Base-by-base conservation (phyloP, 2,888 invertebrate genomes). In the Apomyelois bistriatella region DNA sequence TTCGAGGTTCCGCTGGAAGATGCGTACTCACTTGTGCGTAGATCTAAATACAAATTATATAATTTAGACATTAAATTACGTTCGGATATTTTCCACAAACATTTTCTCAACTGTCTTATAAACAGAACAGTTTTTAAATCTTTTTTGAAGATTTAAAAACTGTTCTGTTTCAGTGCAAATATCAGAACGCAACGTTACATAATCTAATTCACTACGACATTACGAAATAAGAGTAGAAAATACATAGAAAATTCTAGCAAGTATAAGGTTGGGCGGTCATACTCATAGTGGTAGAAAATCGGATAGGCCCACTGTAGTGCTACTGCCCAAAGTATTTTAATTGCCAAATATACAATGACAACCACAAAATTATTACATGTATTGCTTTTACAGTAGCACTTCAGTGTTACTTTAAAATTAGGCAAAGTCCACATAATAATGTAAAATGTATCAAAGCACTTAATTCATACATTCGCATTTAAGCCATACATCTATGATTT, bases 201-300 rank as follows among this genome's bases (percentile, higher is more conserved):
- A 68, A 64, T 66, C 73, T 74, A 76, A 70, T 65, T 54, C 64
- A 68, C 77, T 80, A 79, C 69, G 63, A 77, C 68, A 68, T 66
- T 76, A 79, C 58, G 65, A 78, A 76, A 79, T 72, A 65, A 78
- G 72, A 76, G 70, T 76, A 74, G 74, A 79, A 78, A 71, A 57
- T 85, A 85, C 80, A 80, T 85, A 85, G 76, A 80, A 74, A 74
- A 65, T 65, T 66, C 74, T 81, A 82, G 75, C 79, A 73, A 72
- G 65, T 76, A 74, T 52, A 60, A 57, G 54, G 47, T 58, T 53
- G 62, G 60, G 56, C 58, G 54, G 56, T 59, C 54, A 48, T 57
- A 54, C 54, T 60, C 54, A 51, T 55, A 54, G 53, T 58, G 55
- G 56, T 62, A 60, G 55, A 47, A 50, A 57, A 59, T 49, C 61